Evolutionary conservation across 2,888 invertebrate species (phyloP).

Genomic region (Orthosia gracilis): DNA sequence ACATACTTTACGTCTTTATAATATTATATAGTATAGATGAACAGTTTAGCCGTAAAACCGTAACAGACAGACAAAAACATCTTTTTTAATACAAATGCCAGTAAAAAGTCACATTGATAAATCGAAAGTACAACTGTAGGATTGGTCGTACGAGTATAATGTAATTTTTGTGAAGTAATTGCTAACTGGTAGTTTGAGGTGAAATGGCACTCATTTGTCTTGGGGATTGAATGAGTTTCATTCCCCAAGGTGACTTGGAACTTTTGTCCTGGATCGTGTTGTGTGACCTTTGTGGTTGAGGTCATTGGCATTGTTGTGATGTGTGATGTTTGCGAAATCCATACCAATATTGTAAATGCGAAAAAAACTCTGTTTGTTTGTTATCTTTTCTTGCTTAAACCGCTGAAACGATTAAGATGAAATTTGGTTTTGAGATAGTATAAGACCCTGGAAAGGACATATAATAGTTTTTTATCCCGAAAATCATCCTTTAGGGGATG

Average conservation of each 20-base stretch:
- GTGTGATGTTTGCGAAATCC: not conserved
- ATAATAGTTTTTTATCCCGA: too few species aligned
- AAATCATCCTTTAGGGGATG: too few species aligned
- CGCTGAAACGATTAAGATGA: too few species aligned
- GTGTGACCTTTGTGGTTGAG: constrained; percentile 8
- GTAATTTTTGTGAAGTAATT: constrained; percentile 45
- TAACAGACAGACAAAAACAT: not conserved
- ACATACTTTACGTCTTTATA: too few species aligned
- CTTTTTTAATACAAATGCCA: not conserved
- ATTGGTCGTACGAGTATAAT: constrained; percentile 21
- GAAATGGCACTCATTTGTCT: constrained; percentile 38
- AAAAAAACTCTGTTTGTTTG: too few species aligned
- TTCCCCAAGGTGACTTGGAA: too few species aligned
- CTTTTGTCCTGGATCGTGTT: not conserved
- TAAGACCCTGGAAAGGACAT: too few species aligned
- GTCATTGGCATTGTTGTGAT: not conserved
- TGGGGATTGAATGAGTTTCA: not conserved
- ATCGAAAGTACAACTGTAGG: constrained; percentile 41
- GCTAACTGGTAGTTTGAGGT: constrained; percentile 2
- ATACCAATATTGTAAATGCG: too few species aligned
- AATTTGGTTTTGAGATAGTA: too few species aligned
- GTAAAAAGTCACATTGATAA: constrained; percentile 52
- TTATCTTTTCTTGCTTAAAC: too few species aligned
- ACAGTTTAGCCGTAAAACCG: not conserved
- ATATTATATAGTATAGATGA: too few species aligned